Evolutionary conservation across 2,888 invertebrate species (phyloP), one percentile per base, ranked within the genome.

Genomic region (Agonopterix subpropinquella): DNA sequence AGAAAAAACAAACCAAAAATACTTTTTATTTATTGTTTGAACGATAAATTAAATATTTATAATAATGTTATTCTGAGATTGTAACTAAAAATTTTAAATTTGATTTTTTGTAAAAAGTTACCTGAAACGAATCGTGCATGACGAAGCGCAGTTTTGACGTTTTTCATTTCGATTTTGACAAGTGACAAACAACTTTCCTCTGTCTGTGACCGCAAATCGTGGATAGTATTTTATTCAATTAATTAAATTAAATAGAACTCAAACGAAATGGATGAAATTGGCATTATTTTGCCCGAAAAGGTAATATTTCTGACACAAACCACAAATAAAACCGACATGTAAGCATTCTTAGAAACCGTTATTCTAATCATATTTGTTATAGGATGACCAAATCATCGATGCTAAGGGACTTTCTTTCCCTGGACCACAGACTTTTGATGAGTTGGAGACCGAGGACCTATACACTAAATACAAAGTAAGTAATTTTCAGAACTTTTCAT

Each of bases 401-500:
- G 77, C 88, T n/a, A 93, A 92, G 73, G 92, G 91, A 37, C 82
- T 90, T 48, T 84, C 91, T 53, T 92, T 93, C 54, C 90, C 93
- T 59, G 92, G 92, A 36, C 90, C 92, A 11, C 93, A 92, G 63
- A 89, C 92, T 11, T 90, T 94, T 55, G 96, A 96, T 64, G 96
- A 96, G 66, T 69, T 95, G 55, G 98, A 98, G 77, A 90, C 94
- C 42, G 97, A 98, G 80, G 98, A 98, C 89, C 89, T 98, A 47
- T 98, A 98, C 78, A 97, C 97, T 10, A 97, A 97, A 83, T 98
- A 95, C 71, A 98, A 98, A 92, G 96, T 95, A 89, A 53, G 28
- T 28, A 4, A 28, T 28, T 7, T 7, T 28, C 28, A 28, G 28
- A 18, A 18, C 3, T 8, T 18, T 18, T 18, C 28, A 28, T 28